Conservation (phyloP, 1,140 invertebrate species). For the Streblospio benedicti region DNA sequence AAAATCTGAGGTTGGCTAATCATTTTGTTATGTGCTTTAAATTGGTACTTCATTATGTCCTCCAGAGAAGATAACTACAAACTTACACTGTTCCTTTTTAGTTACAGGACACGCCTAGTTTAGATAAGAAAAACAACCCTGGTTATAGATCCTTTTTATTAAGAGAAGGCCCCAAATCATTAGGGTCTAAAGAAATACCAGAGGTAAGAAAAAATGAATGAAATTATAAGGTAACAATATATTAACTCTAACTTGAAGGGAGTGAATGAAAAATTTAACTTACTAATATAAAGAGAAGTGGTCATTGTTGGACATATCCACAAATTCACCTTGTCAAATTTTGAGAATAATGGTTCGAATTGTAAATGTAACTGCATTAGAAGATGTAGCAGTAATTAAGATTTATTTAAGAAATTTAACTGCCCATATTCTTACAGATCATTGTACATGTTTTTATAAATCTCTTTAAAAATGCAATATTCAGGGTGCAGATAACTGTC, state of each 20-base stretch:
- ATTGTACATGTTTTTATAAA: not conserved
- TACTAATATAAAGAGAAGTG: not conserved
- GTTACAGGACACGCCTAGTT: not conserved
- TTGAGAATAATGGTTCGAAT: not conserved
- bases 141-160: conserved; percentile 35
- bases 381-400: not conserved
- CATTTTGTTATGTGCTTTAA: not conserved
- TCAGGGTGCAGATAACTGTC: conserved; percentile 57
- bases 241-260: too few relatives aligned
- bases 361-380: not conserved
- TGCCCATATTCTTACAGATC: not conserved
- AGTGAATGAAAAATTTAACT: too few relatives aligned
- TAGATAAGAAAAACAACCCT: not conserved
- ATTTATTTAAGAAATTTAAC: not conserved
- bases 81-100: not conserved
- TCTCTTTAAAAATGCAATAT: not conserved
- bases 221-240: too few relatives aligned
- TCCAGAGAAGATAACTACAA: not conserved
- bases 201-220: conserved; percentile 51
- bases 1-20: not conserved
- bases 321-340: not conserved
- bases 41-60: not conserved
- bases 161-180: conserved; percentile 64
- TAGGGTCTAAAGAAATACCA: conserved; percentile 73
- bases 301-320: not conserved